Evolutionary conservation across 2,797 vertebrate species (phyloP).

Genomic region (Danionella dracula): DNA sequence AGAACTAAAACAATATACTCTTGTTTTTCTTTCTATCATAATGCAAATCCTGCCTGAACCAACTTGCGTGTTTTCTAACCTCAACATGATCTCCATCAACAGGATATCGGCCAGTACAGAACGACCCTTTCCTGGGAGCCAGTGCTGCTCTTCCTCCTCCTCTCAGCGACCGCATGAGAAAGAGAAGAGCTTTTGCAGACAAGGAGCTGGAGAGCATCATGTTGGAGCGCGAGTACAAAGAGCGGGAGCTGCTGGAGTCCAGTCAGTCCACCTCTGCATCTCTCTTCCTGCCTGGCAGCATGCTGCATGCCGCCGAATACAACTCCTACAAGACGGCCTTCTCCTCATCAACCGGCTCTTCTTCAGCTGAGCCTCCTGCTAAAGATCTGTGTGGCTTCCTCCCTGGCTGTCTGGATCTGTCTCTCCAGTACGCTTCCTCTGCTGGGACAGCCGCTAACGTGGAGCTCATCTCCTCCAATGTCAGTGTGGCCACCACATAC

Average conservation of each 20-base stretch:
- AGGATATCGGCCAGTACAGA: slow-evolving; percentile 89
- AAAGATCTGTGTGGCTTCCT: slow-evolving; percentile 85
- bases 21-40: too few relatives aligned
- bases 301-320: slow-evolving; percentile 82
- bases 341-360: slow-evolving; percentile 48
- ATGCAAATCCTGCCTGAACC: too few relatives aligned
- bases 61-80: too few relatives aligned
- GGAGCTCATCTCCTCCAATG: slow-evolving; percentile 94
- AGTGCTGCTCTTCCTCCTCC: slow-evolving; percentile 80
- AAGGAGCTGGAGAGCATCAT: slow-evolving; percentile 98
- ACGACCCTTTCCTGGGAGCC: slow-evolving; percentile 79
- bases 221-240: slow-evolving; percentile 96
- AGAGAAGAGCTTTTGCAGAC: slow-evolving; percentile 94
- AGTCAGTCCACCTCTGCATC: slow-evolving; percentile 73
- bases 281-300: slow-evolving; percentile 77
- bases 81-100: slow-evolving; percentile 15
- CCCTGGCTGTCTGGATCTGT: slow-evolving; percentile 82
- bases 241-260: slow-evolving; percentile 88
- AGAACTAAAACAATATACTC: too few relatives aligned
- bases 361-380: slow-evolving; percentile 64
- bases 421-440: slow-evolving; percentile 78
- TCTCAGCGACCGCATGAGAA: slow-evolving; percentile 97
- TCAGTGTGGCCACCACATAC: slow-evolving; percentile 92
- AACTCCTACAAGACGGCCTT: slow-evolving; percentile 84
- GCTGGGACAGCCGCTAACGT: slow-evolving; percentile 76